Evolutionary conservation across 2,888 invertebrate genomes (phyloP).

Genomic region (Euplagia quadripunctaria): DNA sequence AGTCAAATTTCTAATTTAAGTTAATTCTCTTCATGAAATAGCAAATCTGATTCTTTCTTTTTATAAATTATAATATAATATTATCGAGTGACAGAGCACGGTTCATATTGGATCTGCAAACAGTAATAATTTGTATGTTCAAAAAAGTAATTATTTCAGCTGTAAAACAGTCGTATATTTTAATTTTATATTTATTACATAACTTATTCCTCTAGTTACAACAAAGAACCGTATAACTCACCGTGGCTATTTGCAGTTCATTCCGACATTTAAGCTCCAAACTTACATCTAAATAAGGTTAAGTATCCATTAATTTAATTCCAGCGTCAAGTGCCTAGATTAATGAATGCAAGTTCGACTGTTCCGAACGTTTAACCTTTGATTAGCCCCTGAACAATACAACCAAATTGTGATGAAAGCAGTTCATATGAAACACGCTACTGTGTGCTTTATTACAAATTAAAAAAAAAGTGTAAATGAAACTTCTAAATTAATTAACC

Average conservation of each 20-base stretch:
- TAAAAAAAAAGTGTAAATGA: neutral
- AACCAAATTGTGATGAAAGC: slow-evolving; percentile 20
- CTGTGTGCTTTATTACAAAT: neutral
- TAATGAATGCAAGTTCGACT: slow-evolving; percentile 49
- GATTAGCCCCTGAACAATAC: slow-evolving; percentile 45
- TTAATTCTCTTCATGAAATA: too few relatives aligned
- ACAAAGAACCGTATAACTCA: slow-evolving; percentile 9
- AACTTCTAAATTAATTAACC: too few relatives aligned
- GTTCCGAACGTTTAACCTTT: slow-evolving; percentile 48
- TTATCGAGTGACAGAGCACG: too few relatives aligned
- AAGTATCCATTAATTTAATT: slow-evolving; percentile 48
- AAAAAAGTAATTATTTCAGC: neutral
- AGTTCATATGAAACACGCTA: slow-evolving; percentile 11
- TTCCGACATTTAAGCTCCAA: slow-evolving; percentile 17
- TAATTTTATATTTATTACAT: neutral
- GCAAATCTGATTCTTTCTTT: too few relatives aligned
- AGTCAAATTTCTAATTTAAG: too few relatives aligned
- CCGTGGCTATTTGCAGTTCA: slow-evolving; percentile 25
- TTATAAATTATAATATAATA: too few relatives aligned
- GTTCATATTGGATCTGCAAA: too few relatives aligned
- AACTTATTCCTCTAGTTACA: neutral
- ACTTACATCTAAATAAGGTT: slow-evolving; percentile 38
- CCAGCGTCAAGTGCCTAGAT: slow-evolving; percentile 37
- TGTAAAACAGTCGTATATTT: neutral
- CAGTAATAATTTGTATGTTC: too few relatives aligned